A percentile compares a stretch with the other conserved stretches of the same genome.
Evolutionary conservation across 2,113 vertebrate genomes (phyloP).

Genomic region (Sclerurus mexicanus): DNA sequence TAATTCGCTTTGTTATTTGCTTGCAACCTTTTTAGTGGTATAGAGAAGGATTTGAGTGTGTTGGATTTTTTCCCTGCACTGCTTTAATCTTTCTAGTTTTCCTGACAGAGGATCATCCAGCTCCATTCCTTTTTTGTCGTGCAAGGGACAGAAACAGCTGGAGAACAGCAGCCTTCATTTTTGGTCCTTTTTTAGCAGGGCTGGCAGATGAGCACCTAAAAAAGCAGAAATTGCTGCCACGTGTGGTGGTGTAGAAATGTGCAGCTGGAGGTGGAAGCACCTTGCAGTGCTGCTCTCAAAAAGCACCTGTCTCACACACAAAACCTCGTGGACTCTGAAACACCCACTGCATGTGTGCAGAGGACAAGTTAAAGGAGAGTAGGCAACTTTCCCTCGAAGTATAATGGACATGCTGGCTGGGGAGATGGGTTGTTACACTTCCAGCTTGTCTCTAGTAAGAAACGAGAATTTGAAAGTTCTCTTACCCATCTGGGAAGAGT

Average conservation of each 20-base stretch:
- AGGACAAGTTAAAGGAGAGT: not conserved
- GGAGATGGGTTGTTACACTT: not conserved
- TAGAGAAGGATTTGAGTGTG: not conserved
- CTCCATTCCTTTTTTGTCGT: not conserved
- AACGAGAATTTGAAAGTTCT: not conserved
- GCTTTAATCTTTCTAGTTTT: not conserved
- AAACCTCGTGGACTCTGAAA: not conserved
- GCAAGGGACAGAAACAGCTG: not conserved
- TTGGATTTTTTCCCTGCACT: accelerated
- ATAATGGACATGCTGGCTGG: accelerated
- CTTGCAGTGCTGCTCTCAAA: not conserved
- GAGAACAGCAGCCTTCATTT: not conserved
- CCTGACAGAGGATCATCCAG: not conserved
- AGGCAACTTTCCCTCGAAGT: not conserved
- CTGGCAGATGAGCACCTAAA: not conserved
- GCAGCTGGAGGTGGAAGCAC: not conserved
- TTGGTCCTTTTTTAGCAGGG: not conserved
- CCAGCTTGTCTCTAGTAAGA: not conserved
- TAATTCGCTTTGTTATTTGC: not conserved
- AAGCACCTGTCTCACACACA: not conserved
- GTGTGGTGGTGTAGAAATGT: not conserved
- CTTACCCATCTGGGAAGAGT: not conserved
- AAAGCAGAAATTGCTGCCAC: not conserved
- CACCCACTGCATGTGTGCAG: not conserved
- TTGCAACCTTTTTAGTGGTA: not conserved